phyloP scores from a whole-genome alignment of 2,113 vertebrate species.

The Chlamydotis undulata region DNA sequence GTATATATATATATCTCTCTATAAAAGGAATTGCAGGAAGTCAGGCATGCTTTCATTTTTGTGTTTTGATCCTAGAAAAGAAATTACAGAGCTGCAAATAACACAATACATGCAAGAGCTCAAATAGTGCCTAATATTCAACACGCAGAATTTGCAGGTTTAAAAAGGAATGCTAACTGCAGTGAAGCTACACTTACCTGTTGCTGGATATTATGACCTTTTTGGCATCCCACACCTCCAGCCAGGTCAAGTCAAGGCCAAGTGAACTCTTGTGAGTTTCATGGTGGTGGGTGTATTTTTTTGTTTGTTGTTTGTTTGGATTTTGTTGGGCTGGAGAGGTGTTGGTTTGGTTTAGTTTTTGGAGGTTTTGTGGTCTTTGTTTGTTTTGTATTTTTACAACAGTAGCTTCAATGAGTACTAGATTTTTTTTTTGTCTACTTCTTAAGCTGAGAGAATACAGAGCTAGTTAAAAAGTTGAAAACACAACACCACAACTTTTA shows the following conservation, averaged over 20 bases:
- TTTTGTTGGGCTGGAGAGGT: background rate
- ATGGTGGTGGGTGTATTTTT: too few relatives aligned
- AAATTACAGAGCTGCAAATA: background rate
- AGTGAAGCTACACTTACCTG: background rate
- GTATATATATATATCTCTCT: too few relatives aligned
- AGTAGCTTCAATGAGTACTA: background rate
- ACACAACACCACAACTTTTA: conserved; percentile 26
- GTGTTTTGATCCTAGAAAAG: background rate
- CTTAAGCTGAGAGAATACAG: background rate
- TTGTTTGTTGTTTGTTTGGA: background rate
- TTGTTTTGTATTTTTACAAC: background rate
- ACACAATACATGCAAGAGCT: background rate
- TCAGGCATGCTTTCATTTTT: background rate
- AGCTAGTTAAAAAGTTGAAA: background rate
- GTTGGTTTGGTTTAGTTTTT: background rate
- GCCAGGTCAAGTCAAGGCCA: background rate
- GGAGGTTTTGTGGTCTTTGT: background rate
- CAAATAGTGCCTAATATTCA: background rate
- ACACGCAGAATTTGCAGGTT: background rate
- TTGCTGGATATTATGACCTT: background rate
- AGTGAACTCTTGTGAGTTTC: background rate
- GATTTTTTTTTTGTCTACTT: background rate
- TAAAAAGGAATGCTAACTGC: background rate
- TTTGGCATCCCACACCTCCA: background rate
- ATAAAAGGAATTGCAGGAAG: background rate